Evolutionary conservation across 1,140 invertebrate genomes (phyloP), one percentile per base, ranked within the genome.

Genomic region (Maniola jurtina): DNA sequence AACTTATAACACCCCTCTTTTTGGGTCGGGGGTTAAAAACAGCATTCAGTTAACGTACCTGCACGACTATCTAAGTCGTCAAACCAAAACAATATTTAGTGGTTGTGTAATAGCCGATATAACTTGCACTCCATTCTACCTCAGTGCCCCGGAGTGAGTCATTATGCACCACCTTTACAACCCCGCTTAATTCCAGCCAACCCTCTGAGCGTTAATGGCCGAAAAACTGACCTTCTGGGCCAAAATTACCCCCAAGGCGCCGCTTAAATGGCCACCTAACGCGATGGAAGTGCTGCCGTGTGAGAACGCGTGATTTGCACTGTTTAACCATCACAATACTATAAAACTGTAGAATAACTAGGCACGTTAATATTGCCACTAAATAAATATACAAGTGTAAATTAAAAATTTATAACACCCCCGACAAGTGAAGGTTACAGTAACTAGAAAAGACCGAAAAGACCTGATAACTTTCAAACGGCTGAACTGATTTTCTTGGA

Each of bases 191-290:
- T 86, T 81, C 83, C 74, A 63, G 66, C 60, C 75, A 77, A 76
- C 80, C 81, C 82, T 83, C 80, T 80, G 81, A 82, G 82, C 77
- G 75, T 82, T 89, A 87, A 87, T 87, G 83, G 75, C 73, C 84
- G 79, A 87, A 87, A 87, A 89, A 89, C 85, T 89, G 87, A 86
- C 87, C 85, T 83, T 77, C 75, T 72, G 80, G 73, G 77, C 68
- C 68, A 58, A 71, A 85, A 86, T 70, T 74, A 81, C 80, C 77
- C 84, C 72, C 85, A 13, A 25, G 85, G 79, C 85, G 80, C 68
- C 79, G 77, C 69, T 86, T 87, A 82, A 84, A 76, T 73, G 78
- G 70, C 71, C 70, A 75, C 80, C 78, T 81, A 81, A 79, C 73
- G 64, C 73, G 50, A 50, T 25, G 59, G 52, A 64, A 68, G 61